phyloP scores from a whole-genome alignment of 2,888 invertebrate genomes.

The Sthenelais limicola region DNA sequence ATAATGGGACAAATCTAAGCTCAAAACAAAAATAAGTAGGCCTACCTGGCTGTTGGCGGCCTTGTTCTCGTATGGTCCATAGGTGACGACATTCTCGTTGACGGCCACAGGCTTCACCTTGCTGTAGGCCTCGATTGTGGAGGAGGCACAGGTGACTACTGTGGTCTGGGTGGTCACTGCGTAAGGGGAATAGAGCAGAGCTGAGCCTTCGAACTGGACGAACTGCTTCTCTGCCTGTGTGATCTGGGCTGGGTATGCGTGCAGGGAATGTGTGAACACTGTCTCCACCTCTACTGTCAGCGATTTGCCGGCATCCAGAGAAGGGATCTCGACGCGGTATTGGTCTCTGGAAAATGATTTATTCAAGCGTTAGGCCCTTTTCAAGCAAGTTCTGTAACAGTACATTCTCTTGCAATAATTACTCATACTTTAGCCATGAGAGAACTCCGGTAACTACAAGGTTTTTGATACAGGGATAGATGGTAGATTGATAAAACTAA shows the following conservation, averaged over 20 bases:
- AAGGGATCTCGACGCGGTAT: conserved; percentile 63
- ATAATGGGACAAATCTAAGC: too few relatives aligned
- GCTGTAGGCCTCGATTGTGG: conserved; percentile 78
- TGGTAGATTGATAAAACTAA: too few relatives aligned
- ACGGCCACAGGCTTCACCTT: conserved; percentile 74
- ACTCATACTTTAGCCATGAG: too few relatives aligned
- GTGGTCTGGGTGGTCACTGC: conserved; percentile 86
- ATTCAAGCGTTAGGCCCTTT: too few relatives aligned
- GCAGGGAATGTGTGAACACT: conserved; percentile 82
- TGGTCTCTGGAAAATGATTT: conserved; percentile 54
- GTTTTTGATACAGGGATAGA: too few relatives aligned
- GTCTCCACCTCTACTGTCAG: conserved; percentile 72
- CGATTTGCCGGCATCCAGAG: conserved; percentile 64
- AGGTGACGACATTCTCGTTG: conserved; percentile 85
- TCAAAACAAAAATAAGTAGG: too few relatives aligned
- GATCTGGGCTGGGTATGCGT: conserved; percentile 90
- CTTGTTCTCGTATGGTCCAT: conserved; percentile 90
- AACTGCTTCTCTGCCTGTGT: conserved; percentile 94
- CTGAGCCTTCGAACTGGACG: conserved; percentile 88
- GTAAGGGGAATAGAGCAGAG: conserved; percentile 90
- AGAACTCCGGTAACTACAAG: too few relatives aligned
- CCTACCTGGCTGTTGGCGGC: conserved; percentile 75
- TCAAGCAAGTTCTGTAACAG: too few relatives aligned
- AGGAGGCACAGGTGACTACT: conserved; percentile 82
- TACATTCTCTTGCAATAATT: too few relatives aligned